phyloP scores from a whole-genome alignment of 2,113 vertebrate genomes.

The Corvus hawaiiensis region DNA sequence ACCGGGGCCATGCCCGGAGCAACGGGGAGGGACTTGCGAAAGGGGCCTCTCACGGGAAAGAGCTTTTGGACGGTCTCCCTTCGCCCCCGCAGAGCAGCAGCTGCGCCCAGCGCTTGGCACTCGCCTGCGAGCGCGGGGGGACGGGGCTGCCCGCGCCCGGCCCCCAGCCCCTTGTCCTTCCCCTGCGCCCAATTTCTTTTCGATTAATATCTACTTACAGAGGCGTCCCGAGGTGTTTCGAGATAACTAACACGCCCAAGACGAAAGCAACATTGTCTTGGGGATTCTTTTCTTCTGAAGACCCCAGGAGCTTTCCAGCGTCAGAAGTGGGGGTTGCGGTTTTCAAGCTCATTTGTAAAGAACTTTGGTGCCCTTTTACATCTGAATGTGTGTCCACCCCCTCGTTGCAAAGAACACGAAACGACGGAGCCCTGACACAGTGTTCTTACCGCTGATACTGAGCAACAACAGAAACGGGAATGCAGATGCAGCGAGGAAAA shows the following conservation, averaged over 20 bases:
- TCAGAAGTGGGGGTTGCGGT: not conserved
- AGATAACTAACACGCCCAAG: not conserved
- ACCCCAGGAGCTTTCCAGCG: not conserved
- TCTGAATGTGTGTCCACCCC: not conserved
- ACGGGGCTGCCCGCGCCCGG: not conserved
- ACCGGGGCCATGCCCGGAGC: not conserved
- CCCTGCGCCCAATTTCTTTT: not conserved
- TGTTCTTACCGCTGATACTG: fast-evolving
- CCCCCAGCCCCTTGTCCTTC: not conserved
- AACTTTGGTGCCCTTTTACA: not conserved
- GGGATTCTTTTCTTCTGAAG: not conserved
- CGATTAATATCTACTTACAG: fast-evolving
- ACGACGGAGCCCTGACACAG: not conserved
- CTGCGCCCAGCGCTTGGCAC: not conserved
- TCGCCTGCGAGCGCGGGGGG: not conserved
- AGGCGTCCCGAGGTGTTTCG: not conserved
- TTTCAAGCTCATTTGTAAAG: not conserved
- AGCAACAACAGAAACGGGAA: not conserved
- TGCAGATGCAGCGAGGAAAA: not conserved
- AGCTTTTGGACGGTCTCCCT: not conserved
- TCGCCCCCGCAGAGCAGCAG: not conserved
- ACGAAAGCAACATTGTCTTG: not conserved
- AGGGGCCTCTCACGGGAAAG: not conserved
- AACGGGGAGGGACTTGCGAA: fast-evolving
- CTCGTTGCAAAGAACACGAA: not conserved